Evolutionary conservation across 2,888 invertebrate genomes (phyloP).

Genomic region (Venusia cambrica): DNA sequence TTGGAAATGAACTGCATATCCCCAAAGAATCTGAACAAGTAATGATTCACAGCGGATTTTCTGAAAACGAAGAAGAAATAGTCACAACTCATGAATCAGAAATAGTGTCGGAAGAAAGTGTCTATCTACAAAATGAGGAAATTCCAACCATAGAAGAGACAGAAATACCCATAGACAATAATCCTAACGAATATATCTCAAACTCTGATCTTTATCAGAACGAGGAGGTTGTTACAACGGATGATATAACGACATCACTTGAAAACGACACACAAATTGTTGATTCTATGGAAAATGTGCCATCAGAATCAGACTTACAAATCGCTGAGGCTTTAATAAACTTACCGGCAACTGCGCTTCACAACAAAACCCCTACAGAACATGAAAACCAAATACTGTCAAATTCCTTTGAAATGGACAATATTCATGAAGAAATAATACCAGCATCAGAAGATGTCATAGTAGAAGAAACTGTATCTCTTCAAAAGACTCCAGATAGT

Average conservation of each 20-base stretch:
- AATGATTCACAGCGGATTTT: conserved; percentile 19
- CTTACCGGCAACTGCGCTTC: conserved; percentile 64
- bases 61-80: conserved; percentile 23
- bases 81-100: conserved; percentile 19
- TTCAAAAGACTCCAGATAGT: conserved; percentile 13
- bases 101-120: conserved; percentile 16
- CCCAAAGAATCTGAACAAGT: conserved; percentile 12
- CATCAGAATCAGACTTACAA: conserved; percentile 73
- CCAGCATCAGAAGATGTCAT: conserved; percentile 27
- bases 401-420: conserved; percentile 21
- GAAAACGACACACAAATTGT: conserved; percentile 9
- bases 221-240: conserved; percentile 22
- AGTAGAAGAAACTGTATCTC: conserved; percentile 11
- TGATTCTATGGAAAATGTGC: conserved; percentile 43
- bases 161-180: conserved; percentile 27
- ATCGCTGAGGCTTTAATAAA: conserved; percentile 73
- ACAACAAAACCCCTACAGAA: conserved; percentile 47
- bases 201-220: conserved; percentile 25
- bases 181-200: conserved; percentile 35
- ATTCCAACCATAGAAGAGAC: conserved; percentile 37
- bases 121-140: conserved; percentile 33
- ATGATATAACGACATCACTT: conserved; percentile 5
- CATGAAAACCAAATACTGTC: conserved; percentile 33
- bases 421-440: conserved; percentile 36
- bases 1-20: conserved; percentile 13